Evolutionary conservation across 2,888 invertebrate species (phyloP).

Genomic region (Marronus borbonicus): DNA sequence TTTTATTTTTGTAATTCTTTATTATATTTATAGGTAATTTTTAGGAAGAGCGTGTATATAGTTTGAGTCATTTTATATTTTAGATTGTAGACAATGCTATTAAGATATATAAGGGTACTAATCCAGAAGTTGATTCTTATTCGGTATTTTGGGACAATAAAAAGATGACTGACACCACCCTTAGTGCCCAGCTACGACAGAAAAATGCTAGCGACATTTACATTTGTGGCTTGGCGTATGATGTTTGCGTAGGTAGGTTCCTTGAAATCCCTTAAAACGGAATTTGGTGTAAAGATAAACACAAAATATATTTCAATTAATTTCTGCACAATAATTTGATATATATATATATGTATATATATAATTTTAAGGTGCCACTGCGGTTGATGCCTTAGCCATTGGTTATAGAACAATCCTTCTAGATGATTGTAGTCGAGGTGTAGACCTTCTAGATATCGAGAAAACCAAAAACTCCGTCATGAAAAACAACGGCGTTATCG

Average conservation of each 20-base stretch:
- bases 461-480: constrained; percentile 84
- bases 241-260: constrained; percentile 89
- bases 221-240: constrained; percentile 95
- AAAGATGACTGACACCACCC: constrained; percentile 88
- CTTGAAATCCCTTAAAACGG: background rate
- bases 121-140: constrained; percentile 96
- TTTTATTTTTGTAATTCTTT: too few relatives aligned
- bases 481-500: constrained; percentile 85
- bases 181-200: constrained; percentile 85
- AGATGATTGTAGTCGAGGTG: constrained; percentile 93
- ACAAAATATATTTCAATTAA: background rate
- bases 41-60: background rate
- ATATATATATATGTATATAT: too few relatives aligned
- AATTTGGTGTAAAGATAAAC: constrained; percentile 1
- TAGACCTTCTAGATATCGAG: constrained; percentile 88
- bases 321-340: constrained; percentile 23
- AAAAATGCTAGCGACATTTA: constrained; percentile 92
- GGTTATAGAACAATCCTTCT: constrained; percentile 92
- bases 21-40: too few relatives aligned
- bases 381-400: constrained; percentile 89
- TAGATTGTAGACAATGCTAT: constrained; percentile 83
- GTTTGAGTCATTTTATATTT: constrained; percentile 50
- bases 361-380: constrained; percentile 81
- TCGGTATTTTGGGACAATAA: constrained; percentile 99
- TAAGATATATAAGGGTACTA: constrained; percentile 92